Conservation (phyloP, 2,888 invertebrate genomes). For the Agonum fuliginosum region DNA sequence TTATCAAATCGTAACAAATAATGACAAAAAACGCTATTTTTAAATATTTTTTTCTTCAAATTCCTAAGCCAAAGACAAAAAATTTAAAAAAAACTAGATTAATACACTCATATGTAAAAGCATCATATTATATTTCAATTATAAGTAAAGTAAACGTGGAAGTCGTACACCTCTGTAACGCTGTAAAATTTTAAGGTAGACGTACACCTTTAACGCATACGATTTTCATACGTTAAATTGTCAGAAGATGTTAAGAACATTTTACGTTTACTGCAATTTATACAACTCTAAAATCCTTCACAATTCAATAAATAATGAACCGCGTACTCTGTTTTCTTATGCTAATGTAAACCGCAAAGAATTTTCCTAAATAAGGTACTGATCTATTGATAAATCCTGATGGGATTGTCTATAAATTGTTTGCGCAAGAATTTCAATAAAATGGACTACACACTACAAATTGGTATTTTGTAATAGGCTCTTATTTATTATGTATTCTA, state of each 20-base stretch:
- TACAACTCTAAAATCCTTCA: slow-evolving; percentile 7
- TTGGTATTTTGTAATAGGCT: slow-evolving; percentile 5
- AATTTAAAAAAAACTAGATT: no score
- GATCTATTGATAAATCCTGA: not conserved
- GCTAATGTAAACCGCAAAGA: slow-evolving; percentile 12
- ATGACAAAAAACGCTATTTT: no score
- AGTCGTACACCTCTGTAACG: no score
- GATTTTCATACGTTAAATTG: slow-evolving; percentile 53
- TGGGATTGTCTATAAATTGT: not conserved
- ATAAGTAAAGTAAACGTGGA: no score
- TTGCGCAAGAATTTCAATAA: not conserved
- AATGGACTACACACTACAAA: not conserved
- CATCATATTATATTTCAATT: no score
- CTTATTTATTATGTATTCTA: not conserved
- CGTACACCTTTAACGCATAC: not conserved
- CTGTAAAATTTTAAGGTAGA: no score
- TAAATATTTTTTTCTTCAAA: no score
- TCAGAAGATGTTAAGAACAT: slow-evolving; percentile 44
- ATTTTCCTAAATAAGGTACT: not conserved
- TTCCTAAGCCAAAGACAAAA: no score
- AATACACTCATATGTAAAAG: no score
- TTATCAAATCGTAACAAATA: no score
- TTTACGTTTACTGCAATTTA: slow-evolving; percentile 25
- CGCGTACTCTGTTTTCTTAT: not conserved
- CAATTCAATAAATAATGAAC: slow-evolving; percentile 30